These are phyloP conservation scores for Popillia japonica DNA, from an alignment of 1,140 invertebrate species.

Conservation along the genomic window DNA sequence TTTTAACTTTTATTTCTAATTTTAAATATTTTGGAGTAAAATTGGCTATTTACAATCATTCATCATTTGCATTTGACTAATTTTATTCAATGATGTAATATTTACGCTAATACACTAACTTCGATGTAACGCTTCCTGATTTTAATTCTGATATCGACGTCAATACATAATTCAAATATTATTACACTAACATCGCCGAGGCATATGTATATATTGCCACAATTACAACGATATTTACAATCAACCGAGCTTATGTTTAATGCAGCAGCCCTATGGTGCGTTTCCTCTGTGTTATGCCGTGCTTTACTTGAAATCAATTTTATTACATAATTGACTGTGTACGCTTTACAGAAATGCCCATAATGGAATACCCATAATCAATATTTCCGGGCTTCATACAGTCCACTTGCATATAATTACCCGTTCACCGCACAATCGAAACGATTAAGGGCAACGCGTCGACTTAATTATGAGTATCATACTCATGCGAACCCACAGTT, in stretches of 20 bases:
- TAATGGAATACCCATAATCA: neutral
- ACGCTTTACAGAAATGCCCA: constrained; percentile 20
- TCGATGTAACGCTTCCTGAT: neutral
- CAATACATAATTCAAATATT: neutral
- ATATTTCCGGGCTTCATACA: constrained; percentile 21
- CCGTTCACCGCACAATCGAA: constrained; percentile 14
- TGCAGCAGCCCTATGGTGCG: neutral
- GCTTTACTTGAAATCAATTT: constrained; percentile 26
- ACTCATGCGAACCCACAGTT: neutral
- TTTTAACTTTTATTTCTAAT: too few species aligned
- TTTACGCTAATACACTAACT: too few species aligned
- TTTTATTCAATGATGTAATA: too few species aligned
- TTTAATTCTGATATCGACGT: neutral
- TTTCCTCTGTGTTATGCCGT: neutral
- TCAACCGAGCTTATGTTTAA: neutral
- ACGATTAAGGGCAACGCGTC: neutral
- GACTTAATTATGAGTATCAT: constrained; percentile 23
- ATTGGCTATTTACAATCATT: too few species aligned
- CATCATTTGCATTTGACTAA: too few species aligned
- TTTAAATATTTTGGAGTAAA: too few species aligned
- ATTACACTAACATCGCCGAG: neutral
- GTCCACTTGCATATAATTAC: constrained; percentile 20
- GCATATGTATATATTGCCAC: neutral
- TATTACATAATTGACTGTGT: constrained; percentile 29
- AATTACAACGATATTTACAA: neutral